Base-by-base conservation (phyloP, 2,113 vertebrate species). In the Indri indri region DNA sequence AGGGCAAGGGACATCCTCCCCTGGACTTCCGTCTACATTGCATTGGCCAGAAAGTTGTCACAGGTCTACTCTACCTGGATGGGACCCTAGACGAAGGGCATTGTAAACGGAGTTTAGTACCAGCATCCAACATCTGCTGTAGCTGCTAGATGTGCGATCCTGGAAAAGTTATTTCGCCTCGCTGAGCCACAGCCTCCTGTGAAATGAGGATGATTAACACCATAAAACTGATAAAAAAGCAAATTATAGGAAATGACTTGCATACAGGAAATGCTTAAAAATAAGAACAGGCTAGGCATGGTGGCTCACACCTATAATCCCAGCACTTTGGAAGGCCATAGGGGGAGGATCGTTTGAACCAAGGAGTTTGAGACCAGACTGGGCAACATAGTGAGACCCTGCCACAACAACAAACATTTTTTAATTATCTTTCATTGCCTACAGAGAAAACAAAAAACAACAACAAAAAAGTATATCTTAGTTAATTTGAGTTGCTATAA, bases 91-190 rank as follows among this genome's bases (percentile, higher is more conserved):
- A 65, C 65, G 45, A 80, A 57, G 47, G 13, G 37, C 17, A 18
- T 23, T 27, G 20, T 8, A 65, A 11, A 14, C n/a, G 23, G 65
- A 79, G 22, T 63, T 79, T 20, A 59, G 40, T 30, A 27, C 47
- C 25, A 2, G 16, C 40, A 81, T 66, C 16, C 40, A 91, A 65
- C 6, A 45, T 50, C 40, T 47, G 8, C 40, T 34, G 42, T 54
- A 70, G 37, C 70, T 40, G 20, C 74, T 79, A 27, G 20, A 45
- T 88, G 54, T 76, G 47, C 23, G 1, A 61, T n/a, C 57, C 85
- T 84, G 42, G 57, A 89, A 71, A 81, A 80, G 25, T 84, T 94
- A 70, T 59, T 94, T 83, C 59, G 79, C 47, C 86, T 88, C 61
- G 47, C 8, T 34, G 20, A 57, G 25, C 73, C 18, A 25, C 23